Evolutionary conservation across 23 tunicate genomes (phyloP).

Genomic region (Trididemnum clinides): DNA sequence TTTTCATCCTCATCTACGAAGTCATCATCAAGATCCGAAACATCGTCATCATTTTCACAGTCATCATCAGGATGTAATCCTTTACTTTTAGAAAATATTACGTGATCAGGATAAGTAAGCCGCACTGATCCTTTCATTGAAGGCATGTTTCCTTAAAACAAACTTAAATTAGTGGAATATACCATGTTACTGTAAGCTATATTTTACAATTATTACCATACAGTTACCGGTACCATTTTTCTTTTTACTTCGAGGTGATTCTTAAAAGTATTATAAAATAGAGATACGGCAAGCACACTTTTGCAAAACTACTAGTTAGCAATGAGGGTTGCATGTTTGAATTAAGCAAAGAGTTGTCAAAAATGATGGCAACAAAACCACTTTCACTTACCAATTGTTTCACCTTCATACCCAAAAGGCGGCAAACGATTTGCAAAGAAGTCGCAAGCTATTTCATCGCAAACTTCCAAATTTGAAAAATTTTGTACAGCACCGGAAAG

Average conservation of each 20-base stretch:
- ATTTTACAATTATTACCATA: too few species aligned
- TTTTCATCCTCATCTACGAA: conserved; percentile 19
- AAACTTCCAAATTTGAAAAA: conserved; percentile 2
- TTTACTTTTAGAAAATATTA: conserved; percentile 38
- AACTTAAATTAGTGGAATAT: too few species aligned
- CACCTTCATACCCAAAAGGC: conserved; percentile 9
- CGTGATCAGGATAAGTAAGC: conserved; percentile 37
- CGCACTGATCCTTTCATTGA: conserved; percentile 5
- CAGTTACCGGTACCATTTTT: too few species aligned
- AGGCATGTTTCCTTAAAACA: conserved; percentile 43
- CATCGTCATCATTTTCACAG: neutral
- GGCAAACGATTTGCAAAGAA: conserved; percentile 72
- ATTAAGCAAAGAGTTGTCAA: too few species aligned
- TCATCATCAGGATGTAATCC: conserved; percentile 15
- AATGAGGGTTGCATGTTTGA: too few species aligned
- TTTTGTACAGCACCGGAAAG: neutral
- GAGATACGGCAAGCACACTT: too few species aligned
- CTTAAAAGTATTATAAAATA: too few species aligned
- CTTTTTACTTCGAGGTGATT: too few species aligned
- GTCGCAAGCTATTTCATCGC: conserved; percentile 32
- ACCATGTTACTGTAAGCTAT: too few species aligned
- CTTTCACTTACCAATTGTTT: conserved; percentile 51
- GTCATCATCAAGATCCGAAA: neutral
- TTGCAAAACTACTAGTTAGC: too few species aligned
- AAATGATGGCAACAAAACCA: too few species aligned